phyloP scores from a whole-genome alignment of 2,888 invertebrate species.

The Dicycla oo region DNA sequence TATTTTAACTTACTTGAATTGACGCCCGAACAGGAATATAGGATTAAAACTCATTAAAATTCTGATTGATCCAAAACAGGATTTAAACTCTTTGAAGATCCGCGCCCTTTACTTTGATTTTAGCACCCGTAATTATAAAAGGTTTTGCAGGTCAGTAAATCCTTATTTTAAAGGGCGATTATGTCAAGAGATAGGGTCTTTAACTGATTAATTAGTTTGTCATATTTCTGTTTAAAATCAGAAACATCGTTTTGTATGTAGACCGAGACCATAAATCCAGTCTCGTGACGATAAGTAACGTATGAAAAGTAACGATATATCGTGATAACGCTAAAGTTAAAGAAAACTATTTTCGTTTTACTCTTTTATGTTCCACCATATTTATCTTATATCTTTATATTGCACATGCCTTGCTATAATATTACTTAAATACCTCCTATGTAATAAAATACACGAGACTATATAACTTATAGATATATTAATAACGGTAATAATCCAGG shows the following conservation, averaged over 20 bases:
- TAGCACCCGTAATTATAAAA: constrained; percentile 27
- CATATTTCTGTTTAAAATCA: not conserved
- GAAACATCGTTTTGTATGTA: not conserved
- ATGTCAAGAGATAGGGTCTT: constrained; percentile 1
- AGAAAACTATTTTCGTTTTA: not conserved
- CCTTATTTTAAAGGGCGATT: constrained; percentile 24
- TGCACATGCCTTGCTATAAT: no score
- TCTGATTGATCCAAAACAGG: constrained; percentile 20
- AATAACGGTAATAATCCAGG: no score
- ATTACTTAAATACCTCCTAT: no score
- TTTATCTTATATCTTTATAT: no score
- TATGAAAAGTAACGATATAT: not conserved
- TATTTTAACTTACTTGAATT: not conserved
- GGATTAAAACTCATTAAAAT: constrained; percentile 6
- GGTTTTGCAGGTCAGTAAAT: constrained; percentile 23
- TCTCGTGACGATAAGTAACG: not conserved
- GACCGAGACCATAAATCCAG: not conserved
- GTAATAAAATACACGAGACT: no score
- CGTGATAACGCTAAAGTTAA: not conserved
- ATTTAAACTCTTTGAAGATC: constrained; percentile 28
- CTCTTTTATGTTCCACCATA: not conserved
- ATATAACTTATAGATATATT: no score
- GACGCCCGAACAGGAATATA: not conserved
- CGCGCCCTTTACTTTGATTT: constrained; percentile 23
- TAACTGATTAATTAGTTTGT: constrained; percentile 9